These are phyloP conservation scores for Plecturocebus donacophilus DNA, from an alignment of 2,113 vertebrate genomes.

Conservation along the genomic window DNA sequence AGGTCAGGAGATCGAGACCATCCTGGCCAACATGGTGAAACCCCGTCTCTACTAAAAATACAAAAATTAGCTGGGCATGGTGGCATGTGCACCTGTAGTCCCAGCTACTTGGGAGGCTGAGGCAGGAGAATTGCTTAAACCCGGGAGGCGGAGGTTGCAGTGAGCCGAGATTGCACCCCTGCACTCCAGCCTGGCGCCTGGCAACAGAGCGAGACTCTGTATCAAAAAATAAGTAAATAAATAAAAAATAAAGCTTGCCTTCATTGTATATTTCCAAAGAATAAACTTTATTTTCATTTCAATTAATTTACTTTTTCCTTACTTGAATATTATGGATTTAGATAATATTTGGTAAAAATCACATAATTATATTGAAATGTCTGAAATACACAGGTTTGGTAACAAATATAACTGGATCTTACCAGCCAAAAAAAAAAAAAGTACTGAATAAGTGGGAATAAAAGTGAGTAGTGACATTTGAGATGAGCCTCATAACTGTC, in stretches of 20 bases:
- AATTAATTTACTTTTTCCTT: background rate
- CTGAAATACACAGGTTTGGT: background rate
- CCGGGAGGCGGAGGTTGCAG: too few relatives aligned
- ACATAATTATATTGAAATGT: background rate
- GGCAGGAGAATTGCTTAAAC: too few relatives aligned
- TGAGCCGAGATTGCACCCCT: too few relatives aligned
- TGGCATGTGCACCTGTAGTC: too few relatives aligned
- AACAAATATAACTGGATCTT: slow-evolving; percentile 40
- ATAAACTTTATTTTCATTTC: slow-evolving; percentile 30
- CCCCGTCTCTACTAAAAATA: too few relatives aligned
- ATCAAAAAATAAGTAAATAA: background rate
- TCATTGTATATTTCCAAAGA: background rate
- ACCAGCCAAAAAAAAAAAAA: background rate
- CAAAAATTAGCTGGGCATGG: too few relatives aligned
- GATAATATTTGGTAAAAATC: slow-evolving; percentile 18
- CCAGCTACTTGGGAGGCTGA: too few relatives aligned
- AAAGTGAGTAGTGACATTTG: background rate
- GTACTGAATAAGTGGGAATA: background rate
- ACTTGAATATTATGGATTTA: background rate
- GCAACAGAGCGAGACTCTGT: too few relatives aligned
- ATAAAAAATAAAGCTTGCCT: background rate
- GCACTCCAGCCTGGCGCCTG: too few relatives aligned
- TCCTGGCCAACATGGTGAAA: too few relatives aligned
- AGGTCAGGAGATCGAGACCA: too few relatives aligned
- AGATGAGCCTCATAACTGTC: background rate